Evolutionary conservation across 2,797 vertebrate species (phyloP), one percentile per base, ranked within the genome.

Genomic region (Streptopelia turtur): DNA sequence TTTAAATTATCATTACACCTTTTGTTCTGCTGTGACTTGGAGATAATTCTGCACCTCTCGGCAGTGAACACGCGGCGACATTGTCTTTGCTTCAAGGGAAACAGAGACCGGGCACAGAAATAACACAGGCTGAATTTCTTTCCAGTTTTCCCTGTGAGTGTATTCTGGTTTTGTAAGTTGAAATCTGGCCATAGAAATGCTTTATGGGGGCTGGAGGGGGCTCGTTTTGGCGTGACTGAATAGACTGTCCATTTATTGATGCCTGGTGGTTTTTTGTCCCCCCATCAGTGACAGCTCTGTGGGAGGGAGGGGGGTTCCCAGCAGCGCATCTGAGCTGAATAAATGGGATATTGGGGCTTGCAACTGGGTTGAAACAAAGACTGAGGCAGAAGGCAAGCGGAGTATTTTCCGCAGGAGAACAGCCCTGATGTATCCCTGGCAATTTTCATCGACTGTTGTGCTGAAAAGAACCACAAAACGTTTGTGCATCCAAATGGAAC

Each of bases 291-390:
- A 72, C 69, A 93, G 94, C 93, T 87, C 92, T 28, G 82, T 4
- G 6, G 89, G 82, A 80, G 92, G 71, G 68, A 56, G 6, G 41
- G 60, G 45, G 28, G 64, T 91, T 95, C 92, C 65, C 81, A 76
- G 65, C 83, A 43, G 81, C 82, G 59, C 3, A 84, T 71, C 70
- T 6, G 1, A 70, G 52, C 16, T 0, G 22, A 59, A 31, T 69
- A 91, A 91, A 1, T 49, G 76, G 80, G 85, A 53, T 86, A 64
- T 6, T 0, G 3, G 28, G 80, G 49, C 60, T 70, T 77, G 61
- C 75, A 74, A 52, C 65, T 55, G 83, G 82, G 57, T 78, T 65
- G 43, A 80, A 94, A 94, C 69, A 86, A 93, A 75, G 69, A 27
- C 69, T 4, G 69, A 90, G 69, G 64, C 66, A 76, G 28, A 76